These are phyloP conservation scores for Takifugu ocellatus DNA, from an alignment of 2,797 vertebrate genomes.

Conservation along the genomic window DNA sequence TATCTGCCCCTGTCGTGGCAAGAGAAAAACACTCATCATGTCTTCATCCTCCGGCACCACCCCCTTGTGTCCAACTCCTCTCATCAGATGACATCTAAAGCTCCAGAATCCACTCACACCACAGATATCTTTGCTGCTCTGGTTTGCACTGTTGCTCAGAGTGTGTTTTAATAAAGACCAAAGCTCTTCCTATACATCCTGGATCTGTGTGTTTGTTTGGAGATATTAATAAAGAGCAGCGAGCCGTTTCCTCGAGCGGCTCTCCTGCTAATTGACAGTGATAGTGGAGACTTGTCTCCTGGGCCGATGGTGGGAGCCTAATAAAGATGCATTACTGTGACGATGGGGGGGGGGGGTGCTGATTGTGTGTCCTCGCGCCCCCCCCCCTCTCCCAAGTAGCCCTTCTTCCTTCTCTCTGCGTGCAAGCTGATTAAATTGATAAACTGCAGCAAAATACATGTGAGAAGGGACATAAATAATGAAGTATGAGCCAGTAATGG, in stretches of 20 bases:
- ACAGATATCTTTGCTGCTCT: constrained; percentile 37
- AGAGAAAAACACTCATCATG: constrained; percentile 50
- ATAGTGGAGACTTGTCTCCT: constrained; percentile 57
- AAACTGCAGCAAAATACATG: constrained; percentile 45
- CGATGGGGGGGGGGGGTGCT: constrained; percentile 48
- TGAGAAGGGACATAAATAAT: constrained; percentile 52
- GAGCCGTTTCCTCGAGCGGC: constrained; percentile 26
- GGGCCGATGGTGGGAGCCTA: constrained; percentile 56
- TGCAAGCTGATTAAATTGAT: constrained; percentile 62
- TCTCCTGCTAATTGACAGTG: constrained; percentile 65
- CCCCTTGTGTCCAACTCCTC: constrained; percentile 14
- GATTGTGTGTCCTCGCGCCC: constrained; percentile 5
- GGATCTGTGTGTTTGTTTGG: constrained; percentile 51
- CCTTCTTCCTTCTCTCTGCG: constrained; percentile 4
- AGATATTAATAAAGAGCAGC: constrained; percentile 60
- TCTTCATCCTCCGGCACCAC: not conserved
- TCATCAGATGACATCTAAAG: constrained; percentile 42
- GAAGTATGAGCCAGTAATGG: constrained; percentile 36
- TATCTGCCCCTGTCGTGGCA: constrained; percentile 66
- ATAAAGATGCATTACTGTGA: constrained; percentile 67
- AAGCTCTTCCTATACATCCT: constrained; percentile 45
- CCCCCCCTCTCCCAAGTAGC: not conserved
- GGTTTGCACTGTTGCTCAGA: constrained; percentile 52
- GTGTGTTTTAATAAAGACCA: constrained; percentile 66
- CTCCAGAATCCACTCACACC: constrained; percentile 42